phyloP scores from a whole-genome alignment of 2,888 invertebrate species.

The Dryocosmus kuriphilus region DNA sequence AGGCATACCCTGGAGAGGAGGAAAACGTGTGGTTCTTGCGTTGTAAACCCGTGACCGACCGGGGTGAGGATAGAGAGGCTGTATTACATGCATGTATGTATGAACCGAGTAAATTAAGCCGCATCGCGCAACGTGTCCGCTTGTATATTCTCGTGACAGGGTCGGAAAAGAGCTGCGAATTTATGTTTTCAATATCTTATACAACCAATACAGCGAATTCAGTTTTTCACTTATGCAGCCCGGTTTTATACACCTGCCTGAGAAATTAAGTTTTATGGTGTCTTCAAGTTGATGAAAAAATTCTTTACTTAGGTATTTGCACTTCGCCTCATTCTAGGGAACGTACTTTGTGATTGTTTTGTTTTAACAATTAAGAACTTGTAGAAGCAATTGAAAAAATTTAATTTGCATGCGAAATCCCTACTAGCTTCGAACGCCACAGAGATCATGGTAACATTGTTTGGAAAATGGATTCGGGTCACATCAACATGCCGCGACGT shows the following conservation, averaged over 20 bases:
- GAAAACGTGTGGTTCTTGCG: background rate
- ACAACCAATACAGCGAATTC: slow-evolving; percentile 1
- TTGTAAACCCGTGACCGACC: slow-evolving; percentile 9
- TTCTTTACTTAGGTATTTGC: background rate
- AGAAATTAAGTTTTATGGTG: background rate
- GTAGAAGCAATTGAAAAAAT: background rate
- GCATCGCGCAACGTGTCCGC: slow-evolving; percentile 47
- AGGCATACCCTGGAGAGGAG: background rate
- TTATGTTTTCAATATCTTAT: slow-evolving; percentile 64
- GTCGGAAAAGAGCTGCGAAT: slow-evolving; percentile 57
- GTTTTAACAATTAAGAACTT: background rate
- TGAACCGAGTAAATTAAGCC: slow-evolving; percentile 64
- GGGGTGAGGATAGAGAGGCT: slow-evolving; percentile 42
- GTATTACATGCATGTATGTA: slow-evolving; percentile 65
- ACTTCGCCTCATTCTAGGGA: background rate
- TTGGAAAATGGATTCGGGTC: too few relatives aligned
- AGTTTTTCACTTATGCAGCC: background rate
- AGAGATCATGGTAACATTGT: background rate
- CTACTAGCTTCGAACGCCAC: background rate
- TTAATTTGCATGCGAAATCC: background rate
- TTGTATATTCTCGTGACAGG: slow-evolving; percentile 17
- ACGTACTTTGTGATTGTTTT: background rate
- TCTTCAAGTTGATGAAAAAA: background rate
- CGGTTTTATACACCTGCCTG: background rate
- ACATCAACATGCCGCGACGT: too few relatives aligned